These are phyloP conservation scores for Sebastes minor DNA, from an alignment of 2,797 vertebrate species.

Conservation along the genomic window DNA sequence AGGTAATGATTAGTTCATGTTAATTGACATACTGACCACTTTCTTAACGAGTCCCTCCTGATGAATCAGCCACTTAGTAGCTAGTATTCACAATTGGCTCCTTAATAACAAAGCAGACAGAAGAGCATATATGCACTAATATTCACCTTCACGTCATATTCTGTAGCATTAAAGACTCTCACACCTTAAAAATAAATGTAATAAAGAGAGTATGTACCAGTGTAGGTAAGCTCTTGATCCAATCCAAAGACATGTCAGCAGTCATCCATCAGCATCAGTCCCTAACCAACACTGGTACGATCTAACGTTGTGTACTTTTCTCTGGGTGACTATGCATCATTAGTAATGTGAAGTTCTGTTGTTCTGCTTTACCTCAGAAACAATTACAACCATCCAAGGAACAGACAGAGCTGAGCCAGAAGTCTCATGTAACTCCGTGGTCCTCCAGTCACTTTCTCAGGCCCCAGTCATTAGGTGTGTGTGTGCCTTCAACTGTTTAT, in stretches of 20 bases:
- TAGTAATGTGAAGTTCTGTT: neutral
- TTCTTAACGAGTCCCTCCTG: rapidly evolving
- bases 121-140: neutral
- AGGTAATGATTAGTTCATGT: neutral
- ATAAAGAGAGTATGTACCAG: neutral
- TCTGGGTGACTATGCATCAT: neutral
- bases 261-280: neutral
- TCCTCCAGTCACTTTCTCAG: slow-evolving; percentile 39
- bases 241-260: neutral
- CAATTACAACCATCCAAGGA: neutral
- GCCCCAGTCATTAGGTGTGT: slow-evolving; percentile 21
- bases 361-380: neutral
- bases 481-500: slow-evolving; percentile 47
- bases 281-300: too few relatives aligned
- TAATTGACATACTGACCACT: neutral
- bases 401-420: neutral
- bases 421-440: slow-evolving; percentile 9
- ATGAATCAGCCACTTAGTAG: neutral
- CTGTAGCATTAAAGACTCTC: neutral
- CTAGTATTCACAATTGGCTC: neutral
- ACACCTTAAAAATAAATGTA: neutral
- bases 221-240: neutral
- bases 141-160: neutral
- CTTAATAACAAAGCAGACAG: neutral
- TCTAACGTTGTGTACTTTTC: neutral